Evolutionary conservation across 1,140 invertebrate species (phyloP), one percentile per base, ranked within the genome.

Genomic region (Euura saliciscinereae): DNA sequence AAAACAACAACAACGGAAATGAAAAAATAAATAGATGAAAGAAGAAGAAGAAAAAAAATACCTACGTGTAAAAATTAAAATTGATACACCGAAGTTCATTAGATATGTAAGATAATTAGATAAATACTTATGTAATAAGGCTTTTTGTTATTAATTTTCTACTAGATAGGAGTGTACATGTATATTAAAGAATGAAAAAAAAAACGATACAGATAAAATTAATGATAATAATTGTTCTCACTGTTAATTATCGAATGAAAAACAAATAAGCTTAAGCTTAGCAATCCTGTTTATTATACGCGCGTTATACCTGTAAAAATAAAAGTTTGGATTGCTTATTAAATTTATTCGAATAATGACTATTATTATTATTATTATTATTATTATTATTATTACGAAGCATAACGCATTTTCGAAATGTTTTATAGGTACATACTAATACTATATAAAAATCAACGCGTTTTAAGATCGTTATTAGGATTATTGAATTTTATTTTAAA

Each of bases 81-180:
- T 59, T n/a, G 51, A 59, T 59, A 59, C 51, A 59, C 51, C 51
- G 51, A 59, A 59, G 51, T 59, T 59, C 51, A 59, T 59, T 59
- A 59, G 51, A 59, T 59, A 59, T 59, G 51, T 59, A 5, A 59
- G 51, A 6, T 28, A 28, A 28, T 11, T 59, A 59, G 13, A n/a
- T 59, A 59, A 59, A 11, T 8, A 59, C 10, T n/a, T 59, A 59
- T 11, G 51, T 59, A 67, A 6, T 11, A 67, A 28, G 66, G 28
- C 28, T 67, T 59, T 67, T 67, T 67, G 66, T 67, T 67, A 67
- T 67, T 67, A 67, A 67, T 67, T 67, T 67, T 67, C 66, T 67
- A 67, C 11, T 67, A 67, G 10, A 44, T 67, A 67, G 66, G 66
- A 67, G 8, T 67, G 8, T 67, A 11, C 42, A 44, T 67, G 43